These are phyloP conservation scores for Phoebastria nigripes DNA, from an alignment of 2,797 vertebrate genomes.

Conservation along the genomic window DNA sequence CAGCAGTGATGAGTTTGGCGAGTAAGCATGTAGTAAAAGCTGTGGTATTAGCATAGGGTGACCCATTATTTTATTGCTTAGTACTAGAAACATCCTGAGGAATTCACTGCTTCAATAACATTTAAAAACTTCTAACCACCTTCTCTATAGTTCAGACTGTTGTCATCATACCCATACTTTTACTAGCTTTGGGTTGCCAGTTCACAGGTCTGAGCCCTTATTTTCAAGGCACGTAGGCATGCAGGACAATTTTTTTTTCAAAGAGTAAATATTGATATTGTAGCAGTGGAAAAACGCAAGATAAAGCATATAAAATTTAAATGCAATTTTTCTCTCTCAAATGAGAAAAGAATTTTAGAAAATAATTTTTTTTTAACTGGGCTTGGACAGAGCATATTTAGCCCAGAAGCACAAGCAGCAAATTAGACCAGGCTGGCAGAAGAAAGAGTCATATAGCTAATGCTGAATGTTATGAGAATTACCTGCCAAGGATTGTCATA, in stretches of 20 bases:
- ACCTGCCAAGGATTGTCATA: neutral
- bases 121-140: neutral
- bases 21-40: neutral
- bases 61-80: neutral
- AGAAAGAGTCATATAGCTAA: neutral
- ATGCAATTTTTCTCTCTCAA: neutral
- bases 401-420: neutral
- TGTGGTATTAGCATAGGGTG: neutral
- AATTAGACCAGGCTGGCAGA: neutral
- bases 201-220: neutral
- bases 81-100: neutral
- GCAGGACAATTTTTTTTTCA: neutral
- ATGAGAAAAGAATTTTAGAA: neutral
- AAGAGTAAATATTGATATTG: neutral
- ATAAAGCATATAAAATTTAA: neutral
- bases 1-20: neutral
- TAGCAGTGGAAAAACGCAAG: neutral
- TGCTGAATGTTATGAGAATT: neutral
- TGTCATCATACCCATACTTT: neutral
- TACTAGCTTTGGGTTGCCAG: accelerated
- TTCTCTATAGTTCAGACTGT: neutral
- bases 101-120: neutral
- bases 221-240: neutral
- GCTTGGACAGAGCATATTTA: neutral
- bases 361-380: neutral